Conservation (phyloP, 2,113 vertebrate species). For the Gymnarchus niloticus region DNA sequence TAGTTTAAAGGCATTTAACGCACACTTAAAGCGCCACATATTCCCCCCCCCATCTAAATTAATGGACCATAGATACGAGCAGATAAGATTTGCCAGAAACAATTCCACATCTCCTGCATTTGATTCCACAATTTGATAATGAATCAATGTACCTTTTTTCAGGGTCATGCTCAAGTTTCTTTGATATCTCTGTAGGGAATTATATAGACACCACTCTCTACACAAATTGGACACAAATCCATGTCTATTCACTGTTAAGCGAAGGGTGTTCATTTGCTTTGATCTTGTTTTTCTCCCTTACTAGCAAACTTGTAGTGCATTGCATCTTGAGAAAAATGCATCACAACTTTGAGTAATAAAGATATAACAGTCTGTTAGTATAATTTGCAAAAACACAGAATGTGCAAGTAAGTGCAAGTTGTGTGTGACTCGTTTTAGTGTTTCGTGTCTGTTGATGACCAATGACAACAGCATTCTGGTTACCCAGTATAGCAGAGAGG, state of each 20-base stretch:
- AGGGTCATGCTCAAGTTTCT: slow-evolving; percentile 7
- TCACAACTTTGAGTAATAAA: too few species aligned
- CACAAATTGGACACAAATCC: too few species aligned
- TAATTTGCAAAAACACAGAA: not conserved
- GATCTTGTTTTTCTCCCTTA: not conserved
- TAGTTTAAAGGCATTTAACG: not conserved
- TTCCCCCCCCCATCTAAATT: too few species aligned
- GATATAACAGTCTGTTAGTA: not conserved
- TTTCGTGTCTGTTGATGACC: not conserved
- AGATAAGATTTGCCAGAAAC: not conserved
- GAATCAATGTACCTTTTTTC: slow-evolving; percentile 36
- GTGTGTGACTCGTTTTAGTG: not conserved
- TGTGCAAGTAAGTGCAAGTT: not conserved
- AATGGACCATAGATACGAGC: not conserved
- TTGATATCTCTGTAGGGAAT: slow-evolving; percentile 42
- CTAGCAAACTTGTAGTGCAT: not conserved
- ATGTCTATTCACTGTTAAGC: not conserved
- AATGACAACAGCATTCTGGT: slow-evolving; percentile 16
- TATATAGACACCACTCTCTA: not conserved
- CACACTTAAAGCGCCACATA: not conserved
- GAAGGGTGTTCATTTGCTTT: not conserved
- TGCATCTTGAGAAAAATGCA: too few species aligned
- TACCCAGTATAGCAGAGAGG: slow-evolving; percentile 76
- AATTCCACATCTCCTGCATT: not conserved
- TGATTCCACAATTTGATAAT: not conserved